These are phyloP conservation scores for Erebia epiphron DNA, from an alignment of 2,888 invertebrate species.

Conservation along the genomic window DNA sequence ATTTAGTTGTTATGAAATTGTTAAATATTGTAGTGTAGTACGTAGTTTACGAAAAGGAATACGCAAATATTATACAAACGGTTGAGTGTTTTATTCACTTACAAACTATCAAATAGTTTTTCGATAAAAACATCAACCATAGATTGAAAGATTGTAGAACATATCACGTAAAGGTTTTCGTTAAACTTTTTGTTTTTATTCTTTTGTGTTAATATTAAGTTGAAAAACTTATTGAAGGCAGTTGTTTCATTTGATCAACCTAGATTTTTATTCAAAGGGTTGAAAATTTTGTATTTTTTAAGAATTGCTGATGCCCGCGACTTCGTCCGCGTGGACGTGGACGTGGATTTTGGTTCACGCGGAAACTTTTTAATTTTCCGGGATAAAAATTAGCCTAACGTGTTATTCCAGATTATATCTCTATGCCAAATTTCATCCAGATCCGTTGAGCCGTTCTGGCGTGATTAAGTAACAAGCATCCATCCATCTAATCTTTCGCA, in stretches of 20 bases:
- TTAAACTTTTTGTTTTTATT: not conserved
- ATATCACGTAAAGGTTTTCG: not conserved
- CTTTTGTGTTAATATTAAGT: conserved; percentile 3
- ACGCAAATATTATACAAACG: conserved; percentile 10
- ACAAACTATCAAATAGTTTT: conserved; percentile 10
- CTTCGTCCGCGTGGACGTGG: no score
- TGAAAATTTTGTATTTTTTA: not conserved
- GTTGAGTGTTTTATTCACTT: conserved; percentile 16
- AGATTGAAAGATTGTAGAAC: not conserved
- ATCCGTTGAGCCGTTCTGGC: no score
- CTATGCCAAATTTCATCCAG: no score
- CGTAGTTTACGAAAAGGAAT: conserved; percentile 1
- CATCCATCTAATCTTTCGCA: no score
- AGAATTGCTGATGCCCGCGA: no score
- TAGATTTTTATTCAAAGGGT: not conserved
- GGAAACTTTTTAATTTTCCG: no score
- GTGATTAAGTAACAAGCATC: no score
- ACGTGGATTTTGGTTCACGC: no score
- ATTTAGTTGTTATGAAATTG: conserved; percentile 12
- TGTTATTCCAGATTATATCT: no score
- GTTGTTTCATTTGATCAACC: not conserved
- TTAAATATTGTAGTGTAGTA: conserved; percentile 9
- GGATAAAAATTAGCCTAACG: no score
- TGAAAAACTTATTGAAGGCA: not conserved
- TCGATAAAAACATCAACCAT: conserved; percentile 9